phyloP scores from a whole-genome alignment of 2,888 invertebrate species.

The Unio pictorum region DNA sequence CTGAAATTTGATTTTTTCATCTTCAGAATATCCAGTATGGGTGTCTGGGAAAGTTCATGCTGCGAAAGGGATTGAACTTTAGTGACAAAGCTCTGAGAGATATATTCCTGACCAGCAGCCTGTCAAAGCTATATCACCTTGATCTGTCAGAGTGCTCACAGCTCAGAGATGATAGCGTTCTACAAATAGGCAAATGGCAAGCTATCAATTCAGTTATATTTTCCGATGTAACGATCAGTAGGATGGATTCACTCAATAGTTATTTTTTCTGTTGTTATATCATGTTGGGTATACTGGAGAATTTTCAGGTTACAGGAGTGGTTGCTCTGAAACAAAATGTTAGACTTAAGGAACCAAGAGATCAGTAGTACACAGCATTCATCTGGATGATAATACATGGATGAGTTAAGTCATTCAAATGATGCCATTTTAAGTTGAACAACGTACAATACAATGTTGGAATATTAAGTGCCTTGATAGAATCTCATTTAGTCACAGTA shows the following conservation, averaged over 20 bases:
- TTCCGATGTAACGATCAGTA: not conserved
- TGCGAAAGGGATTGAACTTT: slow-evolving; percentile 48
- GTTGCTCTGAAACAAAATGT: not conserved
- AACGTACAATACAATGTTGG: too few species aligned
- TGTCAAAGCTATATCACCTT: slow-evolving; percentile 33
- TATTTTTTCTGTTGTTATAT: not conserved
- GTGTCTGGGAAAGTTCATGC: slow-evolving; percentile 27
- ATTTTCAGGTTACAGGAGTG: not conserved
- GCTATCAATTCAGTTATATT: slow-evolving; percentile 2
- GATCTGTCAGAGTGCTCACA: slow-evolving; percentile 53
- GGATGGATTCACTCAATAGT: too few species aligned
- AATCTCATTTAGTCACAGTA: too few species aligned
- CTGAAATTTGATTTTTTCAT: too few species aligned
- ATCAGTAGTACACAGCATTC: too few species aligned
- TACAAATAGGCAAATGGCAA: slow-evolving; percentile 50
- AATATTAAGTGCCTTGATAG: too few species aligned
- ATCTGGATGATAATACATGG: too few species aligned
- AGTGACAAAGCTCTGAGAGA: slow-evolving; percentile 26
- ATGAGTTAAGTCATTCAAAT: too few species aligned
- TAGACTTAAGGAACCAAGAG: too few species aligned
- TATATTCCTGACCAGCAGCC: slow-evolving; percentile 31
- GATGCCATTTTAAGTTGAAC: too few species aligned
- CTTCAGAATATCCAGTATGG: not conserved
- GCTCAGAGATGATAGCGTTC: slow-evolving; percentile 40
- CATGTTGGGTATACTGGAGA: not conserved